Evolutionary conservation across 2,113 vertebrate genomes (phyloP).

Genomic region (Bostrychus sinensis): DNA sequence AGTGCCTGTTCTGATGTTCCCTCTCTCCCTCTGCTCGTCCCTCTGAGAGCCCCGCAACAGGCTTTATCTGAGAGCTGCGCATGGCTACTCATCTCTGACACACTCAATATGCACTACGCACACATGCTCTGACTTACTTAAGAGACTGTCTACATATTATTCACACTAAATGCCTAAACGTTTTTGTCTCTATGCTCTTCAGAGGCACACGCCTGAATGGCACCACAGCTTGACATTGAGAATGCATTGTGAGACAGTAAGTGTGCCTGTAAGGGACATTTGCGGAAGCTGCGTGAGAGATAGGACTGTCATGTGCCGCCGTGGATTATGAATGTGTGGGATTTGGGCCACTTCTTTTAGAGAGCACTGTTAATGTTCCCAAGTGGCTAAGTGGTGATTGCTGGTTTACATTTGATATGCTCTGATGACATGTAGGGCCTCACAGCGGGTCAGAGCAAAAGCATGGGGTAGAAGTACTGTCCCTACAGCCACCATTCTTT

Average conservation of each 20-base stretch:
- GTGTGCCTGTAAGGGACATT: constrained; percentile 63
- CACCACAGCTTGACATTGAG: constrained; percentile 53
- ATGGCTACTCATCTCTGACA: constrained; percentile 64
- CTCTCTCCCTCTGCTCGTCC: constrained; percentile 56
- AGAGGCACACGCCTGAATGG: constrained; percentile 26
- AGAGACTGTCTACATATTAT: constrained; percentile 50
- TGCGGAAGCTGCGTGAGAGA: constrained; percentile 42
- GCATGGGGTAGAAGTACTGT: neutral
- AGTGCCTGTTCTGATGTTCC: constrained; percentile 53
- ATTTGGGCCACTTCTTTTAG: constrained; percentile 43
- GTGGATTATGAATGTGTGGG: constrained; percentile 31
- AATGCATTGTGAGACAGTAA: constrained; percentile 45
- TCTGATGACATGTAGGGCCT: neutral
- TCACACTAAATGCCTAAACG: constrained; percentile 61
- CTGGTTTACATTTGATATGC: neutral
- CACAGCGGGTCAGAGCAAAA: neutral
- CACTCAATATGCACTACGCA: constrained; percentile 47
- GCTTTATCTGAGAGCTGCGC: constrained; percentile 58
- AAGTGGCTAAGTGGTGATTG: constrained; percentile 10
- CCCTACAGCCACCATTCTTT: neutral
- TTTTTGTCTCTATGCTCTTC: constrained; percentile 44
- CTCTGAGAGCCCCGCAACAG: constrained; percentile 55
- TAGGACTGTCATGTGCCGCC: constrained; percentile 40
- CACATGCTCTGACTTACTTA: constrained; percentile 38
- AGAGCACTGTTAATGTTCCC: constrained; percentile 34